Evolutionary conservation across 2,797 vertebrate species (phyloP).

Genomic region (Poeciliopsis turneri): DNA sequence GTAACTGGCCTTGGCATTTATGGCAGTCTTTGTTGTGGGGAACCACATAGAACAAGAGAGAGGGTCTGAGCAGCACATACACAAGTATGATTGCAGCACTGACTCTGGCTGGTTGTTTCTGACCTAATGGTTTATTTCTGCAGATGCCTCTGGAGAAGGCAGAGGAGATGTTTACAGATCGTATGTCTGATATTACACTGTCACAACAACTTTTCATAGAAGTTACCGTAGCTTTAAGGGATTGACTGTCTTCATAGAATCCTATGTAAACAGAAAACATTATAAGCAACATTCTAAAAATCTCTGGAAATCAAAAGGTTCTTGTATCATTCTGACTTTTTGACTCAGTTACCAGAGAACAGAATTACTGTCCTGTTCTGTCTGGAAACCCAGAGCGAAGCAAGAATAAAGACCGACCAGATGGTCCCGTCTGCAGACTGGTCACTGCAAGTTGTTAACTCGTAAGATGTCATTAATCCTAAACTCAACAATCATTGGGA

Average conservation of each 20-base stretch:
- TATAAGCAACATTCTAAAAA: neutral
- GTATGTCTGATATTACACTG: too few relatives aligned
- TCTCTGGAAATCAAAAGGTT: neutral
- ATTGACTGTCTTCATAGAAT: neutral
- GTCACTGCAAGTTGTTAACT: neutral
- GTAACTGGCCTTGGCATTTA: too few relatives aligned
- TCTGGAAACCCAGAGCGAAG: neutral
- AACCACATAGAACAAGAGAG: too few relatives aligned
- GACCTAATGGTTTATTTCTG: too few relatives aligned
- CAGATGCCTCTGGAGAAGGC: too few relatives aligned
- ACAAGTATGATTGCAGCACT: too few relatives aligned
- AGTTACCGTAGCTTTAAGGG: too few relatives aligned
- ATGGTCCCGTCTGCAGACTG: neutral
- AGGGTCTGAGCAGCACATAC: too few relatives aligned
- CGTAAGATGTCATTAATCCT: neutral
- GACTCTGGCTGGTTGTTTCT: too few relatives aligned
- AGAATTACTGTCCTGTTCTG: neutral
- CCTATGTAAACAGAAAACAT: neutral
- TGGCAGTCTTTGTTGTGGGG: too few relatives aligned
- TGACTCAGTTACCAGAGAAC: neutral
- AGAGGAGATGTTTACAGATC: too few relatives aligned
- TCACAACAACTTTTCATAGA: too few relatives aligned
- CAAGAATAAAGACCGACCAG: neutral
- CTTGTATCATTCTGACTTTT: neutral
- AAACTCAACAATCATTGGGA: neutral